Percentiles rank a stretch among this genome's conserved stretches.
phyloP scores from a whole-genome alignment of 2,113 vertebrate genomes.

The Vulpes lagopus region DNA sequence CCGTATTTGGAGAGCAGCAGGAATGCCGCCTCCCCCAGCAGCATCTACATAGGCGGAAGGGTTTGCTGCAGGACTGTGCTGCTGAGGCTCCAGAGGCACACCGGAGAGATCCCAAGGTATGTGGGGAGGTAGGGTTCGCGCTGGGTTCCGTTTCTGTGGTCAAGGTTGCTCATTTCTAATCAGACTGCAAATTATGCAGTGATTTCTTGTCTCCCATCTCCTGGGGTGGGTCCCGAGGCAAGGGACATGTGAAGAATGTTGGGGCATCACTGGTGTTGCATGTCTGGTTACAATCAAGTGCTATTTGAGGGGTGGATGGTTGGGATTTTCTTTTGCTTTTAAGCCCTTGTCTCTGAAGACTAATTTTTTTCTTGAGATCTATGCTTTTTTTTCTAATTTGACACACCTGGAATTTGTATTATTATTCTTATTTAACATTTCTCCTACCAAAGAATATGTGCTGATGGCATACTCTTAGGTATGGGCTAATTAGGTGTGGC shows the following conservation, averaged over 20 bases:
- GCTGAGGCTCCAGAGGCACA: not conserved
- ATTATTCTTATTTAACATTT: conserved; percentile 57
- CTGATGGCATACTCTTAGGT: not conserved
- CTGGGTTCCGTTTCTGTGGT: not conserved
- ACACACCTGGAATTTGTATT: not conserved
- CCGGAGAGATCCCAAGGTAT: conserved; percentile 65
- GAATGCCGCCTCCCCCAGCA: conserved; percentile 48
- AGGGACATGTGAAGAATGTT: not conserved
- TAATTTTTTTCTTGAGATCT: not conserved
- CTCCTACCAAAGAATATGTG: not conserved
- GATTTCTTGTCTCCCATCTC: not conserved
- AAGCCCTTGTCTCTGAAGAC: not conserved
- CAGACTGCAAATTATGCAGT: not conserved
- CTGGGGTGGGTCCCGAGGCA: too few relatives aligned
- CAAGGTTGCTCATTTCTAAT: not conserved
- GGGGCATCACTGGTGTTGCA: not conserved
- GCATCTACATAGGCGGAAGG: conserved; percentile 60
- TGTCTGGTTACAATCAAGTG: not conserved
- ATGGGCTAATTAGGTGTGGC: too few relatives aligned
- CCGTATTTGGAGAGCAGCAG: conserved; percentile 72
- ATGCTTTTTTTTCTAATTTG: not conserved
- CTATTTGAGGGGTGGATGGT: not conserved
- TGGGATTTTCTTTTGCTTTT: conserved; percentile 22
- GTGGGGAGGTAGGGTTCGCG: not conserved
- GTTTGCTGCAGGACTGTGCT: not conserved